Percentiles rank a stretch among this genome's conserved stretches.
These are phyloP conservation scores for Tromatobia lineatoria DNA, from an alignment of 2,888 invertebrate species.

Conservation along the genomic window DNA sequence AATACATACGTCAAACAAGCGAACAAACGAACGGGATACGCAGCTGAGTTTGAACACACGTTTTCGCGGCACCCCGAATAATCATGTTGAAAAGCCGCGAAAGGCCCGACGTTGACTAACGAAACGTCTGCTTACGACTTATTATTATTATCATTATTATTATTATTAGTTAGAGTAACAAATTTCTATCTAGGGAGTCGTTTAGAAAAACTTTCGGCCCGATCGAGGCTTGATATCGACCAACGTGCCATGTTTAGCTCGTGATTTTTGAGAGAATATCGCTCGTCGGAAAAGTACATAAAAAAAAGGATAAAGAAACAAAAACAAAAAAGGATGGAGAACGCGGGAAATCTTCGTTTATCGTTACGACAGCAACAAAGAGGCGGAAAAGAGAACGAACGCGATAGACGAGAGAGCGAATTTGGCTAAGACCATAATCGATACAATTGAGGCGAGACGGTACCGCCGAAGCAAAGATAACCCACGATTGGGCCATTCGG, in stretches of 20 bases:
- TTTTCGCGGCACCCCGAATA: conserved; percentile 34
- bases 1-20: conserved; percentile 18
- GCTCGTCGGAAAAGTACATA: conserved; percentile 22
- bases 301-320: conserved; percentile 34
- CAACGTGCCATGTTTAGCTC: conserved; percentile 74
- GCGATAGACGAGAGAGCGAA: conserved; percentile 66
- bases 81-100: conserved; percentile 20
- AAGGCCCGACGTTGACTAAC: conserved; percentile 63
- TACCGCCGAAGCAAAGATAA: conserved; percentile 33
- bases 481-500: conserved; percentile 24
- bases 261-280: conserved; percentile 63
- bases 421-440: conserved; percentile 75
- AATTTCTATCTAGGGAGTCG: conserved; percentile 77
- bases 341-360: conserved; percentile 56
- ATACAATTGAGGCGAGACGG: conserved; percentile 66
- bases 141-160: conserved; percentile 49
- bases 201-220: conserved; percentile 75
- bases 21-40: conserved; percentile 9
- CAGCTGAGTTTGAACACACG: conserved; percentile 8
- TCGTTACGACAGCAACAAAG: conserved; percentile 17
- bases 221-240: conserved; percentile 80
- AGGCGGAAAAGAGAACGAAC: conserved; percentile 28
- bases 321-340: conserved; percentile 22
- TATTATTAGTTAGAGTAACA: conserved; percentile 81
- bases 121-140: conserved; percentile 73